Conservation (phyloP, 2,797 vertebrate genomes). For the Kryptopterus vitreolus region DNA sequence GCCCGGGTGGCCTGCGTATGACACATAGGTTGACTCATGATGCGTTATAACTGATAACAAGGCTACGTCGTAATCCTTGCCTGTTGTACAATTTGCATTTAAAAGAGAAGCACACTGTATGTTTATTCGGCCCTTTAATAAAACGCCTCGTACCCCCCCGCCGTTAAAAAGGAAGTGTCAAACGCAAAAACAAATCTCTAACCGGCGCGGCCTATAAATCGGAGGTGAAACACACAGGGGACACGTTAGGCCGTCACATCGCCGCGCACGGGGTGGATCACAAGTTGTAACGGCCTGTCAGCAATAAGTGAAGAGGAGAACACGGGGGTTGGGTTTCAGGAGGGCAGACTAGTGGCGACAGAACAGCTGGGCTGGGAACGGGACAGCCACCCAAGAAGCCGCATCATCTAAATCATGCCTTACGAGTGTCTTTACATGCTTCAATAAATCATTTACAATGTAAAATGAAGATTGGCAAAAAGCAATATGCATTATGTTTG, state of each 20-base stretch:
- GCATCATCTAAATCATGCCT: constrained; percentile 23
- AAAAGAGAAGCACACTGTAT: constrained; percentile 8
- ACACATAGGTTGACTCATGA: too few species aligned
- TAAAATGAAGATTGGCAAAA: too few species aligned
- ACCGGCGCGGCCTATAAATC: constrained; percentile 47
- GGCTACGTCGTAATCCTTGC: not conserved
- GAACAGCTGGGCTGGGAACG: constrained; percentile 52
- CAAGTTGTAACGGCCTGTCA: constrained; percentile 57
- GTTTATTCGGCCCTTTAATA: constrained; percentile 31
- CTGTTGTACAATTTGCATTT: not conserved
- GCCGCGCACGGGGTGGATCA: constrained; percentile 57
- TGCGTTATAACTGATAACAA: constrained; percentile 12
- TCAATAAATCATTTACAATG: not conserved
- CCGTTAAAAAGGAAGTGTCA: constrained; percentile 44
- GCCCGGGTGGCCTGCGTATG: too few species aligned
- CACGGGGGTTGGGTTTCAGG: constrained; percentile 53
- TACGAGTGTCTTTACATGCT: constrained; percentile 25
- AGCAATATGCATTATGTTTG: too few species aligned
- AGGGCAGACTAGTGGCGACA: constrained; percentile 58
- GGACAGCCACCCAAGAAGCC: constrained; percentile 46
- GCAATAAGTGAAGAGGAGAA: constrained; percentile 58
- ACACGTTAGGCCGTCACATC: constrained; percentile 50
- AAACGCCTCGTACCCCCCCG: constrained; percentile 29
- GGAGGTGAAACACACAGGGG: constrained; percentile 44
- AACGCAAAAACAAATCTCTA: constrained; percentile 53